Conservation (phyloP, 2,888 invertebrate genomes). For the Drosophila longiperda region DNA sequence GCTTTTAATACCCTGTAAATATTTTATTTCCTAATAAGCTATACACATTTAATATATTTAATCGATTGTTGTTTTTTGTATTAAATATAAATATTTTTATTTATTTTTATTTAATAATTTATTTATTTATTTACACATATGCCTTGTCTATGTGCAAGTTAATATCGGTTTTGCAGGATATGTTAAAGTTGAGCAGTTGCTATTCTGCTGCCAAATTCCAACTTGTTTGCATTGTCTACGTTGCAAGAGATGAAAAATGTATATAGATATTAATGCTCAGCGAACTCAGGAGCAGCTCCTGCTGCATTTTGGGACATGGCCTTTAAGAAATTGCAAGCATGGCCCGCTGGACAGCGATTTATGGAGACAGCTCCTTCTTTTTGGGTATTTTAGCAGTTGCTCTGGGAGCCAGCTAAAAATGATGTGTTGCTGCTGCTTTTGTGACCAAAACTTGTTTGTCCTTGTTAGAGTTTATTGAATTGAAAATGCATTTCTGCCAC, state of each 20-base stretch:
- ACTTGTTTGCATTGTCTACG: slow-evolving; percentile 62
- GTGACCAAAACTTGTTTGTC: slow-evolving; percentile 53
- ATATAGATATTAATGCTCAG: slow-evolving; percentile 67
- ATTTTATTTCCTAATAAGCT: background rate
- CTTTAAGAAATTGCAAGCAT: slow-evolving; percentile 62
- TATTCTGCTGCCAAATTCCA: background rate
- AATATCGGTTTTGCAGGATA: background rate
- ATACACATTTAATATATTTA: background rate
- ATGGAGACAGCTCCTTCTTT: slow-evolving; percentile 50
- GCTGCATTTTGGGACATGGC: slow-evolving; percentile 56
- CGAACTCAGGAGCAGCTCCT: slow-evolving; percentile 51
- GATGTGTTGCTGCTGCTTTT: slow-evolving; percentile 42
- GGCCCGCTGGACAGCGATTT: slow-evolving; percentile 52
- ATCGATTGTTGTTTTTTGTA: background rate
- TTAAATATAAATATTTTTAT: background rate
- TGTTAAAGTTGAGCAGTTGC: background rate
- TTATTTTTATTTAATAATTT: background rate
- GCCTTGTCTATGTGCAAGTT: too few species aligned
- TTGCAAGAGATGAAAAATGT: slow-evolving; percentile 61
- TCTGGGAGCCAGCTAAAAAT: slow-evolving; percentile 14
- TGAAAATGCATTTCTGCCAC: slow-evolving; percentile 58
- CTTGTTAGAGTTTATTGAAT: slow-evolving; percentile 56
- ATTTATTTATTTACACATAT: fast-evolving
- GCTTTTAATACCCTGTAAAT: slow-evolving; percentile 23
- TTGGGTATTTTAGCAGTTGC: slow-evolving; percentile 11